A percentile compares a stretch with the other conserved stretches of the same genome.
These are phyloP conservation scores for Tetropium fuscum DNA, from an alignment of 2,888 invertebrate genomes.

Conservation along the genomic window DNA sequence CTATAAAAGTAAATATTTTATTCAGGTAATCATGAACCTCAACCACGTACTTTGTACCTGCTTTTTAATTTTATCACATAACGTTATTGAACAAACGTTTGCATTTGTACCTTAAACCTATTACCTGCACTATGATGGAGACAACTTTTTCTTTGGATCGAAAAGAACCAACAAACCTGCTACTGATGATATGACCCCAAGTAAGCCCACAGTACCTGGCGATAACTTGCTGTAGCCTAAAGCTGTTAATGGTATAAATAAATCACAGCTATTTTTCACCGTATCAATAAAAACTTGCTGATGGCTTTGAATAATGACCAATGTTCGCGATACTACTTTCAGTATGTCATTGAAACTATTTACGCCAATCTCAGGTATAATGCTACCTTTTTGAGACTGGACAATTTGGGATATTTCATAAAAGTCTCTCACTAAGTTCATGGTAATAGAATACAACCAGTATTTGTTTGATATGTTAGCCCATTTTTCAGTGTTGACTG, in stretches of 20 bases:
- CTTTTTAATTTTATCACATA: constrained; percentile 1
- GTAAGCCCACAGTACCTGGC: constrained; percentile 80
- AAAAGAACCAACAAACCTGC: constrained; percentile 82
- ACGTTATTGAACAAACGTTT: background rate
- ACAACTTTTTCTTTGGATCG: constrained; percentile 82
- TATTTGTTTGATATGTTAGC: constrained; percentile 80
- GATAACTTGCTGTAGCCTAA: constrained; percentile 83
- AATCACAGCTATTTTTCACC: constrained; percentile 86
- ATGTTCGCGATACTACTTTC: constrained; percentile 41
- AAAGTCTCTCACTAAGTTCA: constrained; percentile 85
- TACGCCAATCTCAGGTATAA: constrained; percentile 47
- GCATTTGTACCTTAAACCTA: constrained; percentile 7
- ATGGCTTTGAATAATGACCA: constrained; percentile 62
- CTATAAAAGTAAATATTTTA: no score
- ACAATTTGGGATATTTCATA: constrained; percentile 82
- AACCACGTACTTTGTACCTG: background rate
- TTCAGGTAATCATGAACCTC: background rate
- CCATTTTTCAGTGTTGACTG: constrained; percentile 83
- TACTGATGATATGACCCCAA: constrained; percentile 85
- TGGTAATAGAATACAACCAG: constrained; percentile 85
- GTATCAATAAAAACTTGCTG: constrained; percentile 84
- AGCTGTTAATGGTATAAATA: constrained; percentile 87
- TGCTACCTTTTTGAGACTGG: constrained; percentile 65
- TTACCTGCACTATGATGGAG: constrained; percentile 66
- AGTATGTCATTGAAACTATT: constrained; percentile 48